These are phyloP conservation scores for Pseudomugil gertrudae DNA, from an alignment of 2,797 vertebrate species.

Conservation along the genomic window DNA sequence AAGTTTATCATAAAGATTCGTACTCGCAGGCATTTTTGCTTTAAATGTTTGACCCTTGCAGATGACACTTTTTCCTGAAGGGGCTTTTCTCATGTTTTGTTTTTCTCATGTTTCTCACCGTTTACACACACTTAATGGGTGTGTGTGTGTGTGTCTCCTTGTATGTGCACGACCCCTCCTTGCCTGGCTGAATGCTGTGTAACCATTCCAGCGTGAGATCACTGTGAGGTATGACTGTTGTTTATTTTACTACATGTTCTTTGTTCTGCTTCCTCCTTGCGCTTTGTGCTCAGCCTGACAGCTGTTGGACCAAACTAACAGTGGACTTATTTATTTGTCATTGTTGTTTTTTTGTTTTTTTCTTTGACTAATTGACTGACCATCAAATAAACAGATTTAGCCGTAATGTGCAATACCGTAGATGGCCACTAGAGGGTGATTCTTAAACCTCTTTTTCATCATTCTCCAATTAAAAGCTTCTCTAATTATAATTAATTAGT, in stretches of 20 bases:
- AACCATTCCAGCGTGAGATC: conserved; percentile 87
- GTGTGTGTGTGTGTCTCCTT: conserved; percentile 49
- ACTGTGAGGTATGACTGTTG: conserved; percentile 85
- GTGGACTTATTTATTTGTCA: no score
- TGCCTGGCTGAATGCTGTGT: conserved; percentile 79
- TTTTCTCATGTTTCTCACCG: conserved; percentile 65
- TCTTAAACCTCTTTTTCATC: no score
- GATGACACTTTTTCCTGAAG: conserved; percentile 26
- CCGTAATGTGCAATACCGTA: no score
- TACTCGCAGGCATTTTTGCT: conserved; percentile 23
- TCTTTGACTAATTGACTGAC: background rate
- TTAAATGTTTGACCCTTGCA: conserved; percentile 24
- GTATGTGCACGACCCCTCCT: conserved; percentile 66
- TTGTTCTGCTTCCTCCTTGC: background rate
- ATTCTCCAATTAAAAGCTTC: no score
- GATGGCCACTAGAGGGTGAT: no score
- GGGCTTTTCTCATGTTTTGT: conserved; percentile 59
- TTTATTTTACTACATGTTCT: conserved; percentile 6
- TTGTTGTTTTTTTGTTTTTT: background rate
- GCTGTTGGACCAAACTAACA: no score
- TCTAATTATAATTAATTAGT: no score
- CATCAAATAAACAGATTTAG: background rate
- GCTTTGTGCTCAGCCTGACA: background rate
- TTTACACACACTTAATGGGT: conserved; percentile 45
- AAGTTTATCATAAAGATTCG: no score